phyloP scores from a whole-genome alignment of 2,797 vertebrate species.

The Taeniopygia guttata region DNA sequence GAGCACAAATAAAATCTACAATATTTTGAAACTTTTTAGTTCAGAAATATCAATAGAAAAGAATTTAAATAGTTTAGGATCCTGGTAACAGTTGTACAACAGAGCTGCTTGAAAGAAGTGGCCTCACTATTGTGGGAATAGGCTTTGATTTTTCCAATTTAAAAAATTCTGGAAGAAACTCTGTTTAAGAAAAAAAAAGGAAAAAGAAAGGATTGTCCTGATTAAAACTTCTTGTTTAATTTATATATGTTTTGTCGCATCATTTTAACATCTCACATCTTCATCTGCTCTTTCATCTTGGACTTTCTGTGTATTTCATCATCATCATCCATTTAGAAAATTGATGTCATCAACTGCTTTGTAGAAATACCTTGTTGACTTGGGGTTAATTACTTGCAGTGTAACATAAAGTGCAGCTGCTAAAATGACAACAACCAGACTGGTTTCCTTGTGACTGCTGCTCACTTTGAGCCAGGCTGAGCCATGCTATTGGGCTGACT shows the following conservation, averaged over 20 bases:
- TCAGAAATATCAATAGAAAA: slow-evolving; percentile 49
- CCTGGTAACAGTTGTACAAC: slow-evolving; percentile 36
- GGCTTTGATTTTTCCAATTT: slow-evolving; percentile 48
- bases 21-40: slow-evolving; percentile 63
- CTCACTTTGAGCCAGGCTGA: neutral
- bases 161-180: slow-evolving; percentile 11
- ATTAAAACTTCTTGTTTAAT: slow-evolving; percentile 69
- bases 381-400: neutral
- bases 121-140: slow-evolving; percentile 46
- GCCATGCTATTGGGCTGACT: neutral
- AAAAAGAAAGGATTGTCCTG: neutral
- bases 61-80: slow-evolving; percentile 33
- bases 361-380: neutral
- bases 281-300: neutral
- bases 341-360: neutral
- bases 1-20: slow-evolving; percentile 70
- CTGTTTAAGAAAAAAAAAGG: slow-evolving; percentile 10
- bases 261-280: neutral
- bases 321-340: neutral
- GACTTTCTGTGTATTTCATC: neutral
- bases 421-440: neutral
- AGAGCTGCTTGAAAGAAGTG: slow-evolving; percentile 56
- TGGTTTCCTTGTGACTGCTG: neutral
- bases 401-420: neutral
- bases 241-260: slow-evolving; percentile 45